Evolutionary conservation across 2,113 vertebrate species (phyloP).

Genomic region (Hylia prasina): DNA sequence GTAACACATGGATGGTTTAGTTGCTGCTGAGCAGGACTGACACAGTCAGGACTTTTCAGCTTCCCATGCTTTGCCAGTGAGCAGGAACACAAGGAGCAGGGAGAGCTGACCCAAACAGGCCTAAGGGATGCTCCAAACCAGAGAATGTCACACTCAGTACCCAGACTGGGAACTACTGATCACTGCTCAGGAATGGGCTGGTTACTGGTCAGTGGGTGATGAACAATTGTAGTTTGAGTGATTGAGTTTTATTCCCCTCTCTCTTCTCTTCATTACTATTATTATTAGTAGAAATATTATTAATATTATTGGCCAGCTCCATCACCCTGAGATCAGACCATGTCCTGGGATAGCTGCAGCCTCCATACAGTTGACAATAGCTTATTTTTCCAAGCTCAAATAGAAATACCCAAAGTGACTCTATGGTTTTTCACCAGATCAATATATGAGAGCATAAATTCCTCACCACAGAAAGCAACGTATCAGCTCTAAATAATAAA

Average conservation of each 20-base stretch:
- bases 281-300: background rate
- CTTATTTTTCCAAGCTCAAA: background rate
- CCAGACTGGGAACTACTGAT: too few species aligned
- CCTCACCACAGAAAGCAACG: background rate
- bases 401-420: background rate
- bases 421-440: background rate
- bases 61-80: background rate
- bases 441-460: background rate
- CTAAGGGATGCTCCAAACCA: background rate
- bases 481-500: slow-evolving; percentile 43
- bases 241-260: background rate
- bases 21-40: background rate
- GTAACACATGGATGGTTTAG: background rate
- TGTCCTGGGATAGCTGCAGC: background rate
- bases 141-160: too few species aligned
- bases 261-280: background rate
- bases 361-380: fast-evolving
- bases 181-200: background rate
- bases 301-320: background rate
- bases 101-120: background rate
- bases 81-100: background rate
- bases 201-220: too few species aligned
- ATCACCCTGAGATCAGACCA: fast-evolving
- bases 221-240: background rate
- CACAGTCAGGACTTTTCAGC: background rate